Percentiles rank a stretch among this genome's conserved stretches.
phyloP scores from a whole-genome alignment of 2,797 vertebrate genomes.

The Hippoglossus hippoglossus region DNA sequence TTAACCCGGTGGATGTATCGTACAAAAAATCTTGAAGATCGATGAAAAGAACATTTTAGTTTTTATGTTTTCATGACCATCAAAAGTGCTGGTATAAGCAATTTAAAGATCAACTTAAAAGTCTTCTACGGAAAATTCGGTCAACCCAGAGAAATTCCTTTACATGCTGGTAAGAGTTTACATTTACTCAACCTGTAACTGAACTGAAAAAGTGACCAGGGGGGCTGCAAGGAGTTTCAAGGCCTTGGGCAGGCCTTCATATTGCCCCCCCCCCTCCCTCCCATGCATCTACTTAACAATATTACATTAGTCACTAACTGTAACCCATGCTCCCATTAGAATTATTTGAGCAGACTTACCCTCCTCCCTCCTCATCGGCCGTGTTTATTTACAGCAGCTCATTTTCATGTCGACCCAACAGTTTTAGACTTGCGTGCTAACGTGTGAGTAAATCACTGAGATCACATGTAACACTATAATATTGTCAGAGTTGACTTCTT shows the following conservation, averaged over 20 bases:
- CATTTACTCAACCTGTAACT: constrained; percentile 30
- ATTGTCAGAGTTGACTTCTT: constrained; percentile 23
- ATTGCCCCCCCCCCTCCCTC: background rate
- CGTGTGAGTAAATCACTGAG: constrained; percentile 31
- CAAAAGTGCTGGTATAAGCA: constrained; percentile 76
- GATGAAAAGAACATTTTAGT: constrained; percentile 37
- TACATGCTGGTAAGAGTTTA: constrained; percentile 64
- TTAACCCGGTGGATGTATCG: constrained; percentile 68
- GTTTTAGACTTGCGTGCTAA: constrained; percentile 23
- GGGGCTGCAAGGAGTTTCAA: constrained; percentile 7
- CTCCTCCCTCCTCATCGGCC: constrained; percentile 17
- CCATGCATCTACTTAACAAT: constrained; percentile 43
- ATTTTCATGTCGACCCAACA: background rate
- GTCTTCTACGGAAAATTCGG: constrained; percentile 31
- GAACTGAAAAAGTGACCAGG: constrained; percentile 35
- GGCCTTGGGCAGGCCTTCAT: background rate
- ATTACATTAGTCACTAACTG: constrained; percentile 25
- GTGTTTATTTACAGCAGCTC: constrained; percentile 52
- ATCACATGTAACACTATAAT: constrained; percentile 3
- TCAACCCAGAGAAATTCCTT: constrained; percentile 34
- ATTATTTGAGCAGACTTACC: constrained; percentile 16
- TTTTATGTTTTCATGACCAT: constrained; percentile 41
- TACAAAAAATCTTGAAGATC: constrained; percentile 66
- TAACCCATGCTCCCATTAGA: constrained; percentile 32
- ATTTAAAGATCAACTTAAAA: constrained; percentile 48